Evolutionary conservation across 2,888 invertebrate genomes (phyloP), one percentile per base, ranked within the genome.

Genomic region (Monochamus alternatus): DNA sequence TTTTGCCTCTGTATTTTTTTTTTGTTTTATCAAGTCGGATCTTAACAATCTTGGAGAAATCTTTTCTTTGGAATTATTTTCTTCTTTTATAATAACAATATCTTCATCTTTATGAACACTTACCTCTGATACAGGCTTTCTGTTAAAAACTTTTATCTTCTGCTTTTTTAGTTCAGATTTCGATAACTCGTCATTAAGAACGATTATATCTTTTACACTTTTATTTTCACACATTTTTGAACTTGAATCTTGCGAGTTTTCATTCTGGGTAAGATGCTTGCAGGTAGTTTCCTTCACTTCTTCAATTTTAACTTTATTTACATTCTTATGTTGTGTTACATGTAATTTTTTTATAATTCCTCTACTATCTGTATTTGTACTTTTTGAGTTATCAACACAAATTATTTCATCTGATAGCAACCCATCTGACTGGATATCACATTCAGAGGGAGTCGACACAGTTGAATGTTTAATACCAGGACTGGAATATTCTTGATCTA

Each of bases 11-110:
- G 44, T 43, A 0, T n/a, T 3, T 5, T 4, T 62, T 62, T 62
- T 69, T 32, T 51, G 60, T 60, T 62, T 69, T 8, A 43, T 0
- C 5, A 60, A 22, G 12, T 69, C 58, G 7, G 69, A 69, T n/a
- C 69, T 69, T 8, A 69, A 14, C 12, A 69, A 30, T 9, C 69
- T 60, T 3, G 69, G 69, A n/a, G 69, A 60, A 62, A 14, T 14
- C 9, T 38, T 59, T 62, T 60, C 47, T 47, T 44, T 60, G 5
- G 44, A 10, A 30, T 31, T 62, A 31, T n/a, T 5, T 60, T 69
- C 69, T 5, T 69, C 60, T 31, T 62, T 62, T 58, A 60, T 9
- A 3, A 62, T 47, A 8, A 69, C 14, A 32, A 58, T 7, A 32
- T 62, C 60, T 12, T 44, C 59, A 3, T 69, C 60, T 51, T 38